Conservation (phyloP, 2,113 vertebrate species). For the Sphyrna mokarran region DNA sequence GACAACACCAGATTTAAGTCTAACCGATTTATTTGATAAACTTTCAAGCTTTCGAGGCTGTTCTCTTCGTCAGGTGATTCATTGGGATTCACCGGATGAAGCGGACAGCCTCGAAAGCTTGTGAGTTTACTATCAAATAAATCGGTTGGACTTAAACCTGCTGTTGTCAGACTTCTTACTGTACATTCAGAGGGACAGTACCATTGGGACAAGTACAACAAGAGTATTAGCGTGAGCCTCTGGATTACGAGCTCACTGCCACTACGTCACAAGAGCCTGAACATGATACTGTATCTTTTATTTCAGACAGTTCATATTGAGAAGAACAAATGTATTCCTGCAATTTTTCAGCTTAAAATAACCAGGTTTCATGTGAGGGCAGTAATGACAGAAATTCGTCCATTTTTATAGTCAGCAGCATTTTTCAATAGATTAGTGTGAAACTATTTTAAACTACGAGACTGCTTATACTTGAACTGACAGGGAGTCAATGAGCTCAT, state of each 20-base stretch:
- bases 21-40: no score
- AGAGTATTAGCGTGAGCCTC: no score
- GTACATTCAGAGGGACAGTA: background rate
- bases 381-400: background rate
- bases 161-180: no score
- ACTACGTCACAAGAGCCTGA: background rate
- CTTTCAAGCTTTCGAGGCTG: no score
- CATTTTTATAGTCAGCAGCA: background rate
- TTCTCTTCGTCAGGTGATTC: no score
- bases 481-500: background rate
- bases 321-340: background rate
- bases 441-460: background rate
- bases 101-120: no score
- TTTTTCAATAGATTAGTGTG: background rate
- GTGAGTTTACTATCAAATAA: no score
- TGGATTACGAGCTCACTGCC: no score
- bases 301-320: slow-evolving; percentile 2
- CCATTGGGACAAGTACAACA: background rate
- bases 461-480: background rate
- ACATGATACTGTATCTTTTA: background rate
- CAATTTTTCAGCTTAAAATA: background rate
- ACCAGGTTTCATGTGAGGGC: background rate
- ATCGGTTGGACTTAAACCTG: no score
- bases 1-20: no score
- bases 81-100: no score